Evolutionary conservation across 1,140 invertebrate species (phyloP), one percentile per base, ranked within the genome.

Genomic region (Anagrus nilaparvatae): DNA sequence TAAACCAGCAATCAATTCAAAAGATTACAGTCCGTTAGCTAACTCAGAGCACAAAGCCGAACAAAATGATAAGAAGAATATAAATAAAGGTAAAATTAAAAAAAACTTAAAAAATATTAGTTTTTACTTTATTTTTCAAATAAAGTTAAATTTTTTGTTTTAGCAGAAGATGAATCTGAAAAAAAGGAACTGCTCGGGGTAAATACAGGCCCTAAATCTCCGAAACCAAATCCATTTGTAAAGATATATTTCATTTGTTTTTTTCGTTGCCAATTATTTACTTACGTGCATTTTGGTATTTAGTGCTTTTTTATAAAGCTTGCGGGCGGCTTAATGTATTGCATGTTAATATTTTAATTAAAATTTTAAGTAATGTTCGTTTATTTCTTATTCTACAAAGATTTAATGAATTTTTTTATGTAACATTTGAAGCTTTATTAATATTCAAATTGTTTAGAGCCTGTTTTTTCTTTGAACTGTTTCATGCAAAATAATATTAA

Each of bases 151-250:
- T 3, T 17, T 50, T 48, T 32, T 48, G 40, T 61, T 59, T 12
- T 54, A 61, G 56, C 59, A 59, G 65, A 69, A 29, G 65, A 69
- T 42, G 63, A 66, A 44, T 47, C 59, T 44, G 66, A 69, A 49
- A 66, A 65, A 50, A 67, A 67, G 58, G 63, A 67, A 40, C 61
- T 67, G 48, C 63, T 67, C 45, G 63, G 63, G 63, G 65, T 67
- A 67, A 67, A 67, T 67, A 65, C 65, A 56, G 61, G 63, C 60
- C 54, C 53, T 57, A 67, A 68, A 61, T 48, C 63, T 64, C 54
- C 59, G 55, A 68, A 67, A 65, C 63, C 55, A 38, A 68, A 66
- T 50, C 65, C 65, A 67, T 67, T 69, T 58, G 64, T 67, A 69
- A 68, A 69, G 55, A 65, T 53, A 59, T 63, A n/a, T 63, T 63